Percentiles rank a stretch among this genome's conserved stretches.
Conservation (phyloP, 2,113 vertebrate genomes). For the Thymallus thymallus region DNA sequence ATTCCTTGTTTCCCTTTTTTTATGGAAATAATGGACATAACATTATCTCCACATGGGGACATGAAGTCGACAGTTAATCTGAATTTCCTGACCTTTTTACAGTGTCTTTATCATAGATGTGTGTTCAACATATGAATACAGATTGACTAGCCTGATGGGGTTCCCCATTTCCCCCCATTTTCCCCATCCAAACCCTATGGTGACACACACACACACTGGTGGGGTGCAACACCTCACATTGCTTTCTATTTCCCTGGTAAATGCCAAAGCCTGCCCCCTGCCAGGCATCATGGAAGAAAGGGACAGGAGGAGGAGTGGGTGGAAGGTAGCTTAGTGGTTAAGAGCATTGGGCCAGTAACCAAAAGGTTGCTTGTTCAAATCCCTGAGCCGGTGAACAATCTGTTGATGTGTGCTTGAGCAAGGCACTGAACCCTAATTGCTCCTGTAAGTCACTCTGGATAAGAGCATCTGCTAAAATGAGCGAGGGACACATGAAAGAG, state of each 20-base stretch:
- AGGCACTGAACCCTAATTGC: no score
- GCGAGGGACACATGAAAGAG: constrained; percentile 10
- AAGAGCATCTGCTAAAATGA: no score
- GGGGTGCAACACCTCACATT: constrained; percentile 49
- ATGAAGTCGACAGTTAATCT: constrained; percentile 5
- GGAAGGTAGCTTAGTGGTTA: no score
- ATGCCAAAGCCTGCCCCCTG: constrained; percentile 53
- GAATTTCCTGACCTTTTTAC: constrained; percentile 36
- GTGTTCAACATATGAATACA: constrained; percentile 49
- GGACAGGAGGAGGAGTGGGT: background rate
- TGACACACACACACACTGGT: constrained; percentile 39
- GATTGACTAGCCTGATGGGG: constrained; percentile 38
- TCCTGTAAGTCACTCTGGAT: no score
- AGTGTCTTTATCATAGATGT: constrained; percentile 38
- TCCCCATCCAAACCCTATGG: background rate
- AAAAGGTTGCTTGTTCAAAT: no score
- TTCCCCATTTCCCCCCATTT: constrained; percentile 28
- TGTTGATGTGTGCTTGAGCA: no score
- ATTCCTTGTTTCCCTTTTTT: constrained; percentile 11
- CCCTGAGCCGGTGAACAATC: no score
- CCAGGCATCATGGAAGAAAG: constrained; percentile 32
- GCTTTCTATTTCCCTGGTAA: constrained; percentile 62
- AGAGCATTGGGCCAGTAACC: no score
- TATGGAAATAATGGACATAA: background rate
- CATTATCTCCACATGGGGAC: background rate